A percentile compares a stretch with the other conserved stretches of the same genome.
Evolutionary conservation across 2,888 invertebrate genomes (phyloP).

Genomic region (Hanleya hanleyi): DNA sequence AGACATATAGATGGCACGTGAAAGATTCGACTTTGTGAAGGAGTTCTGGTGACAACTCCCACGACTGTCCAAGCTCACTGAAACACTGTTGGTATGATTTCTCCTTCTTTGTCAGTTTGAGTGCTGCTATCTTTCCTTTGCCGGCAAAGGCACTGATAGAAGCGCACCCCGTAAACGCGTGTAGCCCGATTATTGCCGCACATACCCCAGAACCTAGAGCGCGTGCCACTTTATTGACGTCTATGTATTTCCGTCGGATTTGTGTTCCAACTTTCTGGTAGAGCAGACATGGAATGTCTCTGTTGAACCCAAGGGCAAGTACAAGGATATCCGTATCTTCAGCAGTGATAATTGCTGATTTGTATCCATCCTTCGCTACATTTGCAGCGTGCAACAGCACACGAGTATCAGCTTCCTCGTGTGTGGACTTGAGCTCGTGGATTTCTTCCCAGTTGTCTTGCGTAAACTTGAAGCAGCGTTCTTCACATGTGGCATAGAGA

Average conservation of each 20-base stretch:
- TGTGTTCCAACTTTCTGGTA: not conserved
- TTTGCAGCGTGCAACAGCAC: slow-evolving; percentile 36
- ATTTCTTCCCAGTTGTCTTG: no score
- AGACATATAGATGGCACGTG: slow-evolving; percentile 24
- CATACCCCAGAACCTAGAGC: slow-evolving; percentile 18
- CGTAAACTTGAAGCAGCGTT: no score
- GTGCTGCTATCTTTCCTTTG: not conserved
- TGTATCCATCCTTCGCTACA: slow-evolving; percentile 28
- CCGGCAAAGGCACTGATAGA: slow-evolving; percentile 27
- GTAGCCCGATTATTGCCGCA: slow-evolving; percentile 23
- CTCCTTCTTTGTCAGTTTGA: not conserved
- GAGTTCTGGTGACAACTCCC: slow-evolving; percentile 17
- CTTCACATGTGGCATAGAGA: no score
- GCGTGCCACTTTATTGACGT: not conserved
- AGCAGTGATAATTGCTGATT: slow-evolving; percentile 29
- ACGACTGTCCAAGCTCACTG: slow-evolving; percentile 12
- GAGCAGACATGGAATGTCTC: not conserved
- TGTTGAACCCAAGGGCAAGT: slow-evolving; percentile 22
- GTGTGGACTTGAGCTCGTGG: not conserved
- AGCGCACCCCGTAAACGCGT: slow-evolving; percentile 33
- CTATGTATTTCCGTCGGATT: not conserved
- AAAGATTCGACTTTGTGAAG: slow-evolving; percentile 18
- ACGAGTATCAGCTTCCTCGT: slow-evolving; percentile 40
- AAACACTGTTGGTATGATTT: not conserved
- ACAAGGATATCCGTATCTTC: slow-evolving; percentile 41